A percentile compares a stretch with the other conserved stretches of the same genome.
Evolutionary conservation across 2,888 invertebrate genomes (phyloP).

Genomic region (Tenthredo mesomela): DNA sequence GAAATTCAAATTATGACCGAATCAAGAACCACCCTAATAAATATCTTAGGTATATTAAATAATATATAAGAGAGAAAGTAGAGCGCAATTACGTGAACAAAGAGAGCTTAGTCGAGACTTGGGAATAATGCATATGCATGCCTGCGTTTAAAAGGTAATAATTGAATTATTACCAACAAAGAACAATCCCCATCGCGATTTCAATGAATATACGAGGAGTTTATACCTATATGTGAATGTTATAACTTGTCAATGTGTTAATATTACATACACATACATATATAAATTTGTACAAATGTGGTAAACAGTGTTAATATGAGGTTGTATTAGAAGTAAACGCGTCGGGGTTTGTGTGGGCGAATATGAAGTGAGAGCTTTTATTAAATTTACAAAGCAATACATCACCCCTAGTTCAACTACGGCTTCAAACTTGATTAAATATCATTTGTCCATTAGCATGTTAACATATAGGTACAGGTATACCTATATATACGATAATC

Average conservation of each 20-base stretch:
- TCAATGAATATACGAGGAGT: background rate
- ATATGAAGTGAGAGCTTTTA: background rate
- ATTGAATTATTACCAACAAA: background rate
- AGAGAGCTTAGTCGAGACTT: background rate
- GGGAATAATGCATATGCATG: background rate
- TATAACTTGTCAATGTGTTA: background rate
- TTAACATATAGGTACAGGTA: background rate
- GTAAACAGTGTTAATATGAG: background rate
- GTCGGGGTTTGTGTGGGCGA: background rate
- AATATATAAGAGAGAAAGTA: background rate
- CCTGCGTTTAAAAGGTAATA: background rate
- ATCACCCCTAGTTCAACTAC: background rate
- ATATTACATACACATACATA: background rate
- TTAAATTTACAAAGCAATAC: constrained; percentile 34
- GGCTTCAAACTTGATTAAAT: constrained; percentile 13
- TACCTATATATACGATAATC: background rate
- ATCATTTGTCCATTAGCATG: background rate
- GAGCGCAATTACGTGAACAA: background rate
- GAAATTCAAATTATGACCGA: too few relatives aligned
- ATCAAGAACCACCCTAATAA: background rate
- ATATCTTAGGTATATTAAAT: background rate
- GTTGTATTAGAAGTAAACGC: background rate
- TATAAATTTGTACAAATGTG: background rate
- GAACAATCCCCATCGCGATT: background rate
- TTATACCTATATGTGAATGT: background rate